Evolutionary conservation across 2,888 invertebrate genomes (phyloP), one percentile per base, ranked within the genome.

Genomic region (Ophion slaviceki): DNA sequence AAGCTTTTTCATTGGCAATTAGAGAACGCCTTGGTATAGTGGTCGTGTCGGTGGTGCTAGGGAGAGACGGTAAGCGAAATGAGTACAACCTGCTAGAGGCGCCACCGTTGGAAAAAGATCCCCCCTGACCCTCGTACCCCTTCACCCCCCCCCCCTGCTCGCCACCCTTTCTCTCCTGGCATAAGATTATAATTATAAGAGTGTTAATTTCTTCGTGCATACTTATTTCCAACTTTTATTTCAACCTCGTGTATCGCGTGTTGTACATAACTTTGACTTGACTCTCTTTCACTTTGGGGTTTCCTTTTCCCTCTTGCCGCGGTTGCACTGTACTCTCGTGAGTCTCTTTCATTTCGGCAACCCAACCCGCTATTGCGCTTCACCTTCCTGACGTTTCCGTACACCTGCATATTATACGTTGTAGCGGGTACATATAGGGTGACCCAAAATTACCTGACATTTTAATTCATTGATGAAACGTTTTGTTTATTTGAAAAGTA

Each of bases 1-100:
- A 78, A 78, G 83, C 82, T 85, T 87, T 88, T 88, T 87, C 86
- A 87, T 87, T 87, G 87, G 88, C 88, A 88, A 89, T 89, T 89
- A 88, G 88, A 71, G 84, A 81, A 82, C 75, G 74, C 78, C 64
- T 80, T 36, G 81, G 78, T 61, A 61, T n/a, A 61, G 68, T 36
- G 62, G 78, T 61, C 62, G 40, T 62, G 82, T 76, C 62, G 82
- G 77, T 45, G 64, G 64, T 28, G 80, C 36, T 67, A 47, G 74
- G 28, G 62, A 70, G 81, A 81, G 68, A 76, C 71, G 78, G 80
- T 80, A 67, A 86, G 80, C 53, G 78, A 81, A 86, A 86, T 74
- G 86, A 86, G 83, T 80, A 68, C 83, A 75, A 84, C 59, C 83
- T 66, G 76, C 47, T 40, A 67, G 40, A 78, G 85, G 79, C 70